Evolutionary conservation across 2,113 vertebrate genomes (phyloP), one percentile per base, ranked within the genome.

Genomic region (Lycaon pictus): DNA sequence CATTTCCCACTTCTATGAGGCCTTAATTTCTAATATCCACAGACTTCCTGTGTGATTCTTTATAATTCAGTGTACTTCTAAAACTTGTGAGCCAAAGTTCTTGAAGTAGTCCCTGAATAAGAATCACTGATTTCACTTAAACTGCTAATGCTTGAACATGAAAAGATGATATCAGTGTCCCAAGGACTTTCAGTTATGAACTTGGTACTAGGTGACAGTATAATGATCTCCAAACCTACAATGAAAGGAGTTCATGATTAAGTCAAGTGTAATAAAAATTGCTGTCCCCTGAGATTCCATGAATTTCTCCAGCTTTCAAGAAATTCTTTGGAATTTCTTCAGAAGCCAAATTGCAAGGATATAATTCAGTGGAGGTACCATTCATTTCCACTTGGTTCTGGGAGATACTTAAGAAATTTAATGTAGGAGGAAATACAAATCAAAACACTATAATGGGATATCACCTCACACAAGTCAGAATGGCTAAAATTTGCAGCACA

Each of bases 111-210:
- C 13, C 16, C 65, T 76, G 53, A 82, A 69, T 74, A 13, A 90
- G 67, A 53, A 27, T 82, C 37, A 93, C 11, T 55, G 43, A 82
- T 90, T 90, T 93, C n/a, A 74, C 23, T 93, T 90, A 56, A 35
- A 87, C 5, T 76, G 1, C n/a, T 77, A 60, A 69, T 48, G 2
- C 16, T 27, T 11, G 23, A 81, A 90, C 53, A 27, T 81, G 48
- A 77, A 90, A 71, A 83, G 35, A 60, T 74, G 11, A 3, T 48
- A 35, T 43, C 58, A 37, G n/a, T 20, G 8, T 79, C 22, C 27
- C 37, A 69, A 69, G 29, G 55, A n/a, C 12, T 56, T 53, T 55
- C 12, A n/a, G 16, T 74, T 19, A 76, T 22, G 15, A 82, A 87
- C 22, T 43, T 77, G n/a, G 20, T 65, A n/a, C 20, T 69, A 96